These are phyloP conservation scores for Ormyrus thymus DNA, from an alignment of 2,888 invertebrate genomes.

Conservation along the genomic window DNA sequence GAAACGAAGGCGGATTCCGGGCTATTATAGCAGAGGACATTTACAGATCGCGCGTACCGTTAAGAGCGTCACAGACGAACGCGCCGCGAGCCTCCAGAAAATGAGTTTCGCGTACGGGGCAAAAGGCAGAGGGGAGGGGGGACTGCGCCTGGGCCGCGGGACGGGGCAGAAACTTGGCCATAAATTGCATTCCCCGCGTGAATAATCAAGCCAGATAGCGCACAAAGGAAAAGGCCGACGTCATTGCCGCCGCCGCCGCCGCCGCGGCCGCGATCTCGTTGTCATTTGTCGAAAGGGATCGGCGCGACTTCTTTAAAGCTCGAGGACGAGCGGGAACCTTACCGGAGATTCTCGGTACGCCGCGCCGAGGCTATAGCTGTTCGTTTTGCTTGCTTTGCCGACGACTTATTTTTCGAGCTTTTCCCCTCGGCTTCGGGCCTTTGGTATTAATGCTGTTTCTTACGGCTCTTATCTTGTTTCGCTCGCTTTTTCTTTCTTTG, in stretches of 20 bases:
- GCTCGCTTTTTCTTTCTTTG: background rate
- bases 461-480: background rate
- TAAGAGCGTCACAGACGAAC: constrained; percentile 42
- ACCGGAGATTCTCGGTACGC: background rate
- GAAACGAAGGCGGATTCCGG: too few relatives aligned
- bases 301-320: constrained; percentile 13
- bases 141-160: background rate
- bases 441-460: background rate
- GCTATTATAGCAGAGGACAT: constrained; percentile 5
- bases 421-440: background rate
- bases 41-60: constrained; percentile 47
- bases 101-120: background rate
- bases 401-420: constrained; percentile 6
- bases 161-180: constrained; percentile 34
- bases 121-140: background rate
- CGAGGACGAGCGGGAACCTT: background rate
- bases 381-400: background rate
- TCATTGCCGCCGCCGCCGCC: constrained; percentile 41
- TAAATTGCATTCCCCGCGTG: constrained; percentile 53
- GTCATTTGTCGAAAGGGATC: constrained; percentile 65
- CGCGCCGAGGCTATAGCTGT: background rate
- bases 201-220: constrained; percentile 55
- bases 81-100: constrained; percentile 28
- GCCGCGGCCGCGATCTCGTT: constrained; percentile 60
- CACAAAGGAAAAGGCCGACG: constrained; percentile 55